These are phyloP conservation scores for Drosophila insularis DNA, from an alignment of 1,140 invertebrate genomes.

Conservation along the genomic window DNA sequence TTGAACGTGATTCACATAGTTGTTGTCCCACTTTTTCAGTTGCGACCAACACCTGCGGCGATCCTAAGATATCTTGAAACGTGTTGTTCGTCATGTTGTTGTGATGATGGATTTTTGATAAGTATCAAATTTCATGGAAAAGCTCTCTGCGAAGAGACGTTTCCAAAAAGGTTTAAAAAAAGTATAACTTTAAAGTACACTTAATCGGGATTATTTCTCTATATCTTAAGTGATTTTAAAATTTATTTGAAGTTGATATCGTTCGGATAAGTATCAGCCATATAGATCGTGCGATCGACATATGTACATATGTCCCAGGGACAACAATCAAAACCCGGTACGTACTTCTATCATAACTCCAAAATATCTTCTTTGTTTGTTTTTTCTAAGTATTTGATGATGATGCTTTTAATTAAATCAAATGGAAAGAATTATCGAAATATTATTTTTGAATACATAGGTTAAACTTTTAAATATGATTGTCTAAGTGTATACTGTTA, in stretches of 20 bases:
- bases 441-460: slow-evolving; percentile 36
- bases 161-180: slow-evolving; percentile 2
- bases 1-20: slow-evolving; percentile 42
- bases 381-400: slow-evolving; percentile 3
- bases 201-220: not conserved
- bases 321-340: slow-evolving; percentile 47
- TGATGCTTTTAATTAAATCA: slow-evolving; percentile 17
- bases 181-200: not conserved
- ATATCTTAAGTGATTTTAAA: slow-evolving; percentile 6
- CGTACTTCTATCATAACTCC: slow-evolving; percentile 60
- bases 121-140: slow-evolving; percentile 5
- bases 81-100: slow-evolving; percentile 26
- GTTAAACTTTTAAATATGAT: slow-evolving; percentile 16
- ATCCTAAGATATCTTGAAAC: slow-evolving; percentile 14
- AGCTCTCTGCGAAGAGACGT: not conserved
- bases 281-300: slow-evolving; percentile 29
- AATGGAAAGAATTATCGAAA: slow-evolving; percentile 57
- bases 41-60: slow-evolving; percentile 42
- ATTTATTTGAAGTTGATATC: slow-evolving; percentile 15
- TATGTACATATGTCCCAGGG: slow-evolving; percentile 20
- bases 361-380: slow-evolving; percentile 6
- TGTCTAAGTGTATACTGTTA: not conserved
- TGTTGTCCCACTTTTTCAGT: slow-evolving; percentile 59
- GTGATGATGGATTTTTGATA: slow-evolving; percentile 17
- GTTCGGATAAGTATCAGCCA: slow-evolving; percentile 21